Evolutionary conservation across 2,888 invertebrate genomes (phyloP).

Genomic region (Silvanus unidentatus): DNA sequence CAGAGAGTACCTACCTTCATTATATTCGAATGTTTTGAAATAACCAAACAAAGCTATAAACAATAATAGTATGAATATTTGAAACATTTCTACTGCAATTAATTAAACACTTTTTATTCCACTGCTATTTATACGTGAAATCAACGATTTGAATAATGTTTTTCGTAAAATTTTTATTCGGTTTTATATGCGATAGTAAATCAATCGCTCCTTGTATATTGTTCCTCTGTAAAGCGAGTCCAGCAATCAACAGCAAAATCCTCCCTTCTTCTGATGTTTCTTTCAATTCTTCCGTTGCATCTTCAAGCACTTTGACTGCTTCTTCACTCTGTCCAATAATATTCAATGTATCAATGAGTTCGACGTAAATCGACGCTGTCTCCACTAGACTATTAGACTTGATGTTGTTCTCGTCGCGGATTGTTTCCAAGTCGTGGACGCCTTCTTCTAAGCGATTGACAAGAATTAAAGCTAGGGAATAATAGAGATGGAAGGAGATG

Average conservation of each 20-base stretch:
- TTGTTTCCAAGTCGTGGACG: constrained; percentile 65
- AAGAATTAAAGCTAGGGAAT: constrained; percentile 65
- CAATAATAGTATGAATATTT: no score
- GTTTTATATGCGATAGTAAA: constrained; percentile 67
- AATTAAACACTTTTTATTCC: no score
- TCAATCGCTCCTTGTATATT: constrained; percentile 78
- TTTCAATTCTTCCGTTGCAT: constrained; percentile 62
- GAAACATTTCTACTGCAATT: no score
- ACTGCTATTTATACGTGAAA: no score
- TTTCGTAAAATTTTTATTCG: constrained; percentile 77
- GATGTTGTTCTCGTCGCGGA: constrained; percentile 65
- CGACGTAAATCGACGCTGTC: constrained; percentile 79
- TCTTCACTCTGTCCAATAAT: constrained; percentile 67
- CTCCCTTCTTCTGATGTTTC: constrained; percentile 79
- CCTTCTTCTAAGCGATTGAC: constrained; percentile 75
- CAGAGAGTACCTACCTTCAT: no score
- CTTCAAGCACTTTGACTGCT: constrained; percentile 74
- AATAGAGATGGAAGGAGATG: constrained; percentile 64
- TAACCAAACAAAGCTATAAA: no score
- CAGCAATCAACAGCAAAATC: constrained; percentile 78
- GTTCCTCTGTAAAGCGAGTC: constrained; percentile 71
- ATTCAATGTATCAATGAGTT: constrained; percentile 74
- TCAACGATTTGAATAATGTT: no score
- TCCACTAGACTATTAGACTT: constrained; percentile 67
- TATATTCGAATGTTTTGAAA: no score